A percentile compares a stretch with the other conserved stretches of the same genome.
Evolutionary conservation across 2,113 vertebrate genomes (phyloP).

Genomic region (Muntiacus muntjak): DNA sequence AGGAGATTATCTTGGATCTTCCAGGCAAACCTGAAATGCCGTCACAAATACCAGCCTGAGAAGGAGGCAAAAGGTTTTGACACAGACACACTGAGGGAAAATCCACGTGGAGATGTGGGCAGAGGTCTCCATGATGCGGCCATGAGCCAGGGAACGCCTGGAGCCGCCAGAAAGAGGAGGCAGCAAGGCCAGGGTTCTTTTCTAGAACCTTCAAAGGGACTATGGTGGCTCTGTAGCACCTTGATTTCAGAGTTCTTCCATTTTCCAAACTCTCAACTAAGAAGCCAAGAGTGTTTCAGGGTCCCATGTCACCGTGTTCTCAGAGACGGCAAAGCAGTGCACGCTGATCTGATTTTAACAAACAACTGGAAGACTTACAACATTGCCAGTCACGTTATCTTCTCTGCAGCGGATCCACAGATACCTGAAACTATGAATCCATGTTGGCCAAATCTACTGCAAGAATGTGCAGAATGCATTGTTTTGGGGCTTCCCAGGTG

Average conservation of each 20-base stretch:
- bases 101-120: background rate
- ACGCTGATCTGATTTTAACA: background rate
- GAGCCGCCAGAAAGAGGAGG: background rate
- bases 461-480: background rate
- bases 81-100: background rate
- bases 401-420: background rate
- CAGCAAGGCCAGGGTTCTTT: background rate
- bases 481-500: background rate
- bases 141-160: background rate
- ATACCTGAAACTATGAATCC: fast-evolving
- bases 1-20: background rate
- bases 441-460: background rate
- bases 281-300: background rate
- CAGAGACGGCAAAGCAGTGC: no score
- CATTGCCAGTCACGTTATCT: no score
- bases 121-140: background rate
- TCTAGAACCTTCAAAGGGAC: background rate
- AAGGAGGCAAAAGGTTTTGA: background rate
- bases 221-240: background rate
- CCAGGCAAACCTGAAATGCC: background rate
- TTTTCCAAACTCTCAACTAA: background rate
- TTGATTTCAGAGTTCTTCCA: background rate
- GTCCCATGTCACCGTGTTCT: background rate
- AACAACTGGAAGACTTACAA: background rate
- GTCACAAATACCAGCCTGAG: background rate